Evolutionary conservation across 2,797 vertebrate species (phyloP).

Genomic region (Tachyglossus aculeatus): DNA sequence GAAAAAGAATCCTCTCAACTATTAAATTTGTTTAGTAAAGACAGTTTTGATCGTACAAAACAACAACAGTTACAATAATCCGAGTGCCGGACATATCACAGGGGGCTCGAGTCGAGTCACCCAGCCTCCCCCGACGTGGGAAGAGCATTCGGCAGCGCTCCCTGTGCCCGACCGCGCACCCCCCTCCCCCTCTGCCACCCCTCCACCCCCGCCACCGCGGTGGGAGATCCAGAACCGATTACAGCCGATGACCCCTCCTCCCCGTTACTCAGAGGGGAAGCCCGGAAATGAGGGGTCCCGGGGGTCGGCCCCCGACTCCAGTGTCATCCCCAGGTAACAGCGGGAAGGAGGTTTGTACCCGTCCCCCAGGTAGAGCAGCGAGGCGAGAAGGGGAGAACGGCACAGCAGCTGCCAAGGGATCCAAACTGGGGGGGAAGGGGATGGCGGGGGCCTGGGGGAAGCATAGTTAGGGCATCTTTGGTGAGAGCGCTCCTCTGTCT

Average conservation of each 20-base stretch:
- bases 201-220: constrained; percentile 14
- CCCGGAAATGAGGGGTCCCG: too few species aligned
- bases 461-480: constrained; percentile 56
- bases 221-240: constrained; percentile 15
- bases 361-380: too few species aligned
- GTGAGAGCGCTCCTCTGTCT: constrained; percentile 34
- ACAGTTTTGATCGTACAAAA: constrained; percentile 71
- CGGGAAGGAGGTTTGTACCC: neutral
- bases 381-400: too few species aligned
- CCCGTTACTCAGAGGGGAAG: neutral
- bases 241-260: neutral
- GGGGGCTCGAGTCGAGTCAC: neutral
- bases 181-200: neutral
- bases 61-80: constrained; percentile 65
- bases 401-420: too few species aligned
- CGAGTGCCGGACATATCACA: constrained; percentile 49
- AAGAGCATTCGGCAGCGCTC: too few species aligned
- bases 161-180: too few species aligned
- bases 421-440: neutral
- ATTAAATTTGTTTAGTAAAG: constrained; percentile 73
- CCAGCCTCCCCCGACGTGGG: too few species aligned
- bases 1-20: constrained; percentile 50
- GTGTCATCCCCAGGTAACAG: neutral
- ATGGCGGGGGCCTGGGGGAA: neutral
- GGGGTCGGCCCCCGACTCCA: too few species aligned